These are phyloP conservation scores for Hyaena hyaena DNA, from an alignment of 2,113 vertebrate genomes.

Conservation along the genomic window DNA sequence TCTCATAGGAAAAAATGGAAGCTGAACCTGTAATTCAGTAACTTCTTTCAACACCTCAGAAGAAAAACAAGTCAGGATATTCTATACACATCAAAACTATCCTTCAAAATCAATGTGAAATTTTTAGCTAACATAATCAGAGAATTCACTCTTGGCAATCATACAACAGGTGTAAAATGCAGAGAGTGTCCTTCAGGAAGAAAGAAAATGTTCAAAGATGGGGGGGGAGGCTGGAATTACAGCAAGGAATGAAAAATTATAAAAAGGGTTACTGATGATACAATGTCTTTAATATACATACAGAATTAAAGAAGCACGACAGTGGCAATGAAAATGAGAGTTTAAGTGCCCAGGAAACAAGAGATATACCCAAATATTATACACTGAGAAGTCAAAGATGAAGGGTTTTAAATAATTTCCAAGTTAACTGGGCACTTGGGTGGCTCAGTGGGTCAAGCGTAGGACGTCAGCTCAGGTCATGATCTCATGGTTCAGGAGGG, in stretches of 20 bases:
- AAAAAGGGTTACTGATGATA: background rate
- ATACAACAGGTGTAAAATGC: background rate
- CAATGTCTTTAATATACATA: background rate
- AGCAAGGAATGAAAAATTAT: background rate
- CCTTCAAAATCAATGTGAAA: background rate
- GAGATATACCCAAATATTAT: background rate
- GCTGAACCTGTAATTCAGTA: background rate
- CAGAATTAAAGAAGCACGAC: background rate
- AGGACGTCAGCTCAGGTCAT: too few relatives aligned
- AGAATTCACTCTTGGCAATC: background rate
- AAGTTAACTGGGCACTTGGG: background rate
- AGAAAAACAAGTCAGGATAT: background rate
- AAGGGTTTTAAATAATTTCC: background rate
- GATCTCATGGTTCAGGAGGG: too few relatives aligned
- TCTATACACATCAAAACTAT: conserved; percentile 3
- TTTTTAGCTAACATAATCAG: background rate
- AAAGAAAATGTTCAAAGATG: background rate
- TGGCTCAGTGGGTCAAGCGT: too few relatives aligned
- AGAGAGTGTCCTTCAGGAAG: background rate
- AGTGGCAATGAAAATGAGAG: background rate
- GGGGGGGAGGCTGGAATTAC: background rate
- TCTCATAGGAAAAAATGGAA: background rate
- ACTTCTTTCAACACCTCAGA: background rate
- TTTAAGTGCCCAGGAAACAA: background rate
- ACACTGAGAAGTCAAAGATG: background rate